A percentile compares a stretch with the other conserved stretches of the same genome.
Evolutionary conservation across 2,797 vertebrate species (phyloP).

Genomic region (Enteromius fasciolatus): DNA sequence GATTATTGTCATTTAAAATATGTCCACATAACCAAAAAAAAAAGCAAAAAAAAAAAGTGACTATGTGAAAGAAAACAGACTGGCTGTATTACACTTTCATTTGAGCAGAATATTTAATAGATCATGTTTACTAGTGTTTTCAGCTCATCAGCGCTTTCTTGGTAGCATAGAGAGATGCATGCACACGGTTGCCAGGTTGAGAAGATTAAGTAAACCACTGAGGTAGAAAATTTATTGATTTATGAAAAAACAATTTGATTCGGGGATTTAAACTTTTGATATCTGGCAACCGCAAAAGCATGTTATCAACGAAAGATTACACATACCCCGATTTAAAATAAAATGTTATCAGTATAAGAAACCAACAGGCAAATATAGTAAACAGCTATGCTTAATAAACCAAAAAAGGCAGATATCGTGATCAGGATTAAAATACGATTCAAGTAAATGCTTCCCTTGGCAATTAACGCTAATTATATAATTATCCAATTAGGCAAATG

Average conservation of each 20-base stretch:
- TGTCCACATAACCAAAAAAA: too few relatives aligned
- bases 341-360: background rate
- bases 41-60: too few relatives aligned
- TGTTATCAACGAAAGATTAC: background rate
- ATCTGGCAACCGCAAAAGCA: background rate
- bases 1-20: too few relatives aligned
- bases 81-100: background rate
- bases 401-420: background rate
- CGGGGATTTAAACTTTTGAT: background rate
- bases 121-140: background rate
- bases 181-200: background rate
- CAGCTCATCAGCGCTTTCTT: background rate
- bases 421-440: background rate
- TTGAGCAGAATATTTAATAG: background rate
- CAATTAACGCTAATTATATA: constrained; percentile 1
- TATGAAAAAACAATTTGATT: background rate
- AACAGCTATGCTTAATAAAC: background rate
- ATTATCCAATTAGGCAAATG: constrained; percentile 39
- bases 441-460: background rate
- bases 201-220: background rate
- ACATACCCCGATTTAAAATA: background rate
- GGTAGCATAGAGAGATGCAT: background rate
- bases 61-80: background rate
- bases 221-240: background rate
- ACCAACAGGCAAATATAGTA: background rate